A percentile compares a stretch with the other conserved stretches of the same genome.
Conservation (phyloP, 2,888 invertebrate species). For the Trachelus tabidus region DNA sequence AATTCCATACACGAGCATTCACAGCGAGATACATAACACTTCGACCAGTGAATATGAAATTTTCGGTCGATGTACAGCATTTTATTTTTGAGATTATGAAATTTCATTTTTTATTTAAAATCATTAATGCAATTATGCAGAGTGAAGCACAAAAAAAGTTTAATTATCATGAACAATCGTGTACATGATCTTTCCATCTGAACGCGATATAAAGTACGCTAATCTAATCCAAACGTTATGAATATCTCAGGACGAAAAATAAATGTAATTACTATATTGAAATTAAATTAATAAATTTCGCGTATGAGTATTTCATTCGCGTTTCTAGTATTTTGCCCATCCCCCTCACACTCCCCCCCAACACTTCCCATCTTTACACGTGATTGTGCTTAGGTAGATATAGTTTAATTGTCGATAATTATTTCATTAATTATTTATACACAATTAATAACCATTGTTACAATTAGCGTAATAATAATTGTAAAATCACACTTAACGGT, state of each 20-base stretch:
- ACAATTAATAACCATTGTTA: not conserved
- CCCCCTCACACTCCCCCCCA: not conserved
- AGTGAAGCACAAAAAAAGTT: not conserved
- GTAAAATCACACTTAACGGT: constrained; percentile 21
- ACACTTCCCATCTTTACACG: not conserved
- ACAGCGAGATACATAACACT: not conserved
- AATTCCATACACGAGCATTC: not conserved
- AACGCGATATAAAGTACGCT: not conserved
- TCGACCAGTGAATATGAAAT: not conserved
- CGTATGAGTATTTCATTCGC: not conserved
- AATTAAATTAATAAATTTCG: not conserved
- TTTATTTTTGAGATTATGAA: not conserved
- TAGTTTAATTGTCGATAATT: not conserved
- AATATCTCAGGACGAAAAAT: not conserved
- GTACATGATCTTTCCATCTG: not conserved
- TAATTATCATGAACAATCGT: not conserved
- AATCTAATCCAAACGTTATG: not conserved
- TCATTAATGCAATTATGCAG: constrained; percentile 7
- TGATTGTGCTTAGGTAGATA: not conserved
- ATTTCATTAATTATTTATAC: not conserved
- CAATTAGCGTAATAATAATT: not conserved
- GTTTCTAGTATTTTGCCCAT: not conserved
- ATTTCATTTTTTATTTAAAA: not conserved
- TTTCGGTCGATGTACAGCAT: not conserved
- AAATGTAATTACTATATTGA: not conserved